Conservation (phyloP, 2,797 vertebrate genomes). For the Sebastes matsubarae region DNA sequence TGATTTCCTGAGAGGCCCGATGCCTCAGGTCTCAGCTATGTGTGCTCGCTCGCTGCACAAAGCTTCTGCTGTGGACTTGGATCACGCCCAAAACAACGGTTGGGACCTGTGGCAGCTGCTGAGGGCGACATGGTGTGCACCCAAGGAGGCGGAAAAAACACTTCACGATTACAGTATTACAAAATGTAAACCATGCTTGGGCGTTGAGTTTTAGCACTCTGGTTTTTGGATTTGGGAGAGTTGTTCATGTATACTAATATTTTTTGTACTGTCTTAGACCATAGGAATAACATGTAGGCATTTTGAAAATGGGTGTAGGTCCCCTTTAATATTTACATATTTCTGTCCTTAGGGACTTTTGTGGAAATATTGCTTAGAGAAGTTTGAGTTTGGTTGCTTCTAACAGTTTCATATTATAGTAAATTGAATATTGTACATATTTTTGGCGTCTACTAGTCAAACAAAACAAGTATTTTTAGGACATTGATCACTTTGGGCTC, state of each 20-base stretch:
- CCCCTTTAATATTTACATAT: neutral
- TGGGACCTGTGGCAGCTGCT: slow-evolving; percentile 11
- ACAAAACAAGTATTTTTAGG: neutral
- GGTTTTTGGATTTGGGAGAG: too few species aligned
- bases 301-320: too few species aligned
- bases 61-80: neutral
- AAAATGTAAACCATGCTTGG: neutral
- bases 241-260: too few species aligned
- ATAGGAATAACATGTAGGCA: too few species aligned
- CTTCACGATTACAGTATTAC: too few species aligned
- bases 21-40: neutral
- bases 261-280: too few species aligned
- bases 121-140: neutral
- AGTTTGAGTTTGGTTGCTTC: neutral
- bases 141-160: neutral
- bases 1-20: slow-evolving; percentile 1
- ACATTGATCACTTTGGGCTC: neutral
- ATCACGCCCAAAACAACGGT: neutral
- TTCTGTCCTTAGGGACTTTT: neutral
- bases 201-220: neutral
- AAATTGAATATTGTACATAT: neutral
- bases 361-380: fast-evolving
- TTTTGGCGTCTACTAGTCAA: neutral
- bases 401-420: neutral
- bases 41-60: neutral